Base-by-base conservation (phyloP, 2,888 invertebrate species). In the Tromatobia lineatoria region DNA sequence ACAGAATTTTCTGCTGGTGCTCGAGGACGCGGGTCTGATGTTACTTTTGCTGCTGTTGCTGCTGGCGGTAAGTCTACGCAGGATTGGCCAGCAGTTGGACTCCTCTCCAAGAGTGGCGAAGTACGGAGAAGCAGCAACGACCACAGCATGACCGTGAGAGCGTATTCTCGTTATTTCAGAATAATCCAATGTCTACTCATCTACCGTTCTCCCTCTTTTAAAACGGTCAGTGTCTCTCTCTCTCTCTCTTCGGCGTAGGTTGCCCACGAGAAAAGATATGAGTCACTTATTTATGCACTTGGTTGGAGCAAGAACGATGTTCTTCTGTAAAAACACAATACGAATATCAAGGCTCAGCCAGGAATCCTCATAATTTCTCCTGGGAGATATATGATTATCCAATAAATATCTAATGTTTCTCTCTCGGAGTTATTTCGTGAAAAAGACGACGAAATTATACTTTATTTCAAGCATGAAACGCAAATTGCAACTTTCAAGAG, bases 111-210 rank as follows among this genome's bases (percentile, higher is more conserved):
- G 74, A 75, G 45, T 42, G 61, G 59, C 20, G 70, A 73, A 80
- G 71, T 79, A 75, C 75, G 78, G 61, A 45, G 52, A 71, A 81
- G 64, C 71, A 81, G 64, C 71, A 67, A 82, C 66, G 82, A 84
- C 84, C 84, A 50, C 84, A 84, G 84, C 78, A 74, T 74, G 84
- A 81, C 84, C 84, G 84, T 84, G 84, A 84, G 84, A 84, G 78
- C 77, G 80, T 74, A 80, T 84, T 84, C 80, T 78, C 80, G 80
- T 84, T 81, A 78, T 84, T 57, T 57, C 57, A 57, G 25, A 57
- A 57, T 54, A 54, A 54, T 54, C 54, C 54, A 54, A 54, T 54
- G 54, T 54, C 23, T 11, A 23, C 23, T 57, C 23, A 57, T 57
- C 69, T 70, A 50, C 20, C 61, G 15, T 47, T 81, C 52, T 52